Conservation (phyloP, 2,797 vertebrate genomes). For the Euphonia xanthogaster region DNA sequence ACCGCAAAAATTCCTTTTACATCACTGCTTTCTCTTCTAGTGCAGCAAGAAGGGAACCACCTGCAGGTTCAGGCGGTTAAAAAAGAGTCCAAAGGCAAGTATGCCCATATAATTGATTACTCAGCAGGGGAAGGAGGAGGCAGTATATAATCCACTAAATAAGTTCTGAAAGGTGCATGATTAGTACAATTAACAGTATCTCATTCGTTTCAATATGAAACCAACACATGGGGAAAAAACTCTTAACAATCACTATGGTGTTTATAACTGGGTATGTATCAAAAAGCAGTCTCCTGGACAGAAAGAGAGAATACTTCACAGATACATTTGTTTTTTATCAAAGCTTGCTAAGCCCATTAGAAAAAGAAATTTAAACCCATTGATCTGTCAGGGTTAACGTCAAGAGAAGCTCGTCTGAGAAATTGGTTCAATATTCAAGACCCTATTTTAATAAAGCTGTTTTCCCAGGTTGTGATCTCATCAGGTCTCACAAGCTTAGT, state of each 20-base stretch:
- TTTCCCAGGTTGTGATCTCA: neutral
- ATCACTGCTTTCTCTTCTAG: neutral
- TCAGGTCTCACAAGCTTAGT: neutral
- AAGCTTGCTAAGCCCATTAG: neutral
- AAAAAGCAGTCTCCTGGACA: neutral
- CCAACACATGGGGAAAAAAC: neutral
- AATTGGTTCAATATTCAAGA: neutral
- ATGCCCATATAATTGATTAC: neutral
- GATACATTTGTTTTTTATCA: neutral
- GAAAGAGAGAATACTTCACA: neutral
- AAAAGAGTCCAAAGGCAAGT: neutral
- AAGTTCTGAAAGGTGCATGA: neutral
- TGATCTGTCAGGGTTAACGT: neutral
- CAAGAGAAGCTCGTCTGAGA: neutral
- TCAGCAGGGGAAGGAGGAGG: neutral
- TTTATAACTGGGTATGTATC: neutral
- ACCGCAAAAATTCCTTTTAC: neutral
- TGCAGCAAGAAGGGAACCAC: neutral
- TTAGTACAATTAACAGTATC: neutral
- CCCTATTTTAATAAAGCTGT: conserved; percentile 2
- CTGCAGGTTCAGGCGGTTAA: neutral
- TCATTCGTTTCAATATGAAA: neutral
- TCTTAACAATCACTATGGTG: neutral
- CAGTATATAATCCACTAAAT: neutral
- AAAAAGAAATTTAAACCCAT: conserved; percentile 20